Base-by-base conservation (phyloP, 2,797 vertebrate genomes). In the Sebastes nivosus region DNA sequence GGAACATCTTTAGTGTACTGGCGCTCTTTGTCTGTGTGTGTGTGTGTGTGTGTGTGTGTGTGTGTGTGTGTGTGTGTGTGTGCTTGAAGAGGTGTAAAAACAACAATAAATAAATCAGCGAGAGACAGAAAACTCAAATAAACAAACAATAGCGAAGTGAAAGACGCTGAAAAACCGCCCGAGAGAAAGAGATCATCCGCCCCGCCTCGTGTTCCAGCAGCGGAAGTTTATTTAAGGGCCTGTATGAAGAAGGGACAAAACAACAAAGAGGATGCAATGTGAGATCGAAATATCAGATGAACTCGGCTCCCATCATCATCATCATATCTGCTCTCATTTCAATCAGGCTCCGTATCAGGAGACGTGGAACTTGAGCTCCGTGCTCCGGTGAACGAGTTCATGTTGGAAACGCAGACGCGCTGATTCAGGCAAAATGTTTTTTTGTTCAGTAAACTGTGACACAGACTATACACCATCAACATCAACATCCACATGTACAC, bases 1-100 rank as follows among this genome's bases (percentile, higher is more conserved):
- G 81, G 84, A 87, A 91, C 95, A 95, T 95, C 92, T 94, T 94
- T 73, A 87, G 86, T 87, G 82, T 82, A 82, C 73, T 8, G 63
- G 69, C 55, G 34, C 64, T 72, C 25, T 69, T 52, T 84, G 75
- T 85, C 9, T 81, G 54, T 84, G 7, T 81, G 57, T 79, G 61
- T 80, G 61, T n/a, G n/a, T n/a, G n/a, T 77, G 69, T 77, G 68
- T 83, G 72, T 84, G 30, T 32, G 30, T 32, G 8, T 32, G 32
- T 84, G 8, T 80, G 57, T 79, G 61, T 81, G 6, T 81, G 57
- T 79, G 61, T 81, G 61, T 77, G 67, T 77, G 67, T 66, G 58
- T 57, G 65, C 29, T 34, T 18, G 27, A 67, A 72, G 75, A 81
- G 38, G 78, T 79, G 72, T 58, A 82, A 84, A 84, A 85, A 87